phyloP scores from a whole-genome alignment of 2,113 vertebrate species.

The Aphyosemion australe region DNA sequence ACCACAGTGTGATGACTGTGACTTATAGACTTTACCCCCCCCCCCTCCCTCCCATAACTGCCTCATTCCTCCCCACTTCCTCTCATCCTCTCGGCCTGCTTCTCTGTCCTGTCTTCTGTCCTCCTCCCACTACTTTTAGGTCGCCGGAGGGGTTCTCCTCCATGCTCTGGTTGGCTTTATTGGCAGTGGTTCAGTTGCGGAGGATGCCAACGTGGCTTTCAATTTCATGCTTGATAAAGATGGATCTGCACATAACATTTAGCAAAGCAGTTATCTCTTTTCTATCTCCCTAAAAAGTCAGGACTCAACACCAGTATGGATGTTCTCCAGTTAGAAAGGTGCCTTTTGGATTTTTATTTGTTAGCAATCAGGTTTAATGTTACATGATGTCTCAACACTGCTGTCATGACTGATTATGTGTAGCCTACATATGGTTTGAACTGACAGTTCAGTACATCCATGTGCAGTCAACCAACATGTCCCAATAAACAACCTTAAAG shows the following conservation, averaged over 20 bases:
- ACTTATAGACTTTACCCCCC: too few relatives aligned
- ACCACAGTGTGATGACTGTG: slow-evolving; percentile 10
- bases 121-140: slow-evolving; percentile 26
- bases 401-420: too few relatives aligned
- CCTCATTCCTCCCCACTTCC: slow-evolving; percentile 9
- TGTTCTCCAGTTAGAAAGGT: slow-evolving; percentile 38
- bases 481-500: too few relatives aligned
- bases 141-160: slow-evolving; percentile 46
- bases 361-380: too few relatives aligned
- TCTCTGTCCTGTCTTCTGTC: slow-evolving; percentile 27
- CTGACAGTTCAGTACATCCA: too few relatives aligned
- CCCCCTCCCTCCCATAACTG: slow-evolving; percentile 26
- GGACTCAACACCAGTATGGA: slow-evolving; percentile 33
- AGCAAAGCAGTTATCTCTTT: slow-evolving; percentile 52
- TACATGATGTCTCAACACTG: too few relatives aligned
- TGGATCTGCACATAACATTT: slow-evolving; percentile 60
- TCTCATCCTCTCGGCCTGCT: neutral
- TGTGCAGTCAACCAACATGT: too few relatives aligned
- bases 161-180: slow-evolving; percentile 70
- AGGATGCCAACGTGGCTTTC: slow-evolving; percentile 54
- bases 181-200: slow-evolving; percentile 60
- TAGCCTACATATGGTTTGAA: too few relatives aligned
- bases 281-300: slow-evolving; percentile 62
- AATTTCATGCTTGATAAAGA: slow-evolving; percentile 68
- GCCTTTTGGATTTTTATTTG: slow-evolving; percentile 40